Evolutionary conservation across 1,140 invertebrate genomes (phyloP).

Genomic region (Lordiphosa clarofinis): DNA sequence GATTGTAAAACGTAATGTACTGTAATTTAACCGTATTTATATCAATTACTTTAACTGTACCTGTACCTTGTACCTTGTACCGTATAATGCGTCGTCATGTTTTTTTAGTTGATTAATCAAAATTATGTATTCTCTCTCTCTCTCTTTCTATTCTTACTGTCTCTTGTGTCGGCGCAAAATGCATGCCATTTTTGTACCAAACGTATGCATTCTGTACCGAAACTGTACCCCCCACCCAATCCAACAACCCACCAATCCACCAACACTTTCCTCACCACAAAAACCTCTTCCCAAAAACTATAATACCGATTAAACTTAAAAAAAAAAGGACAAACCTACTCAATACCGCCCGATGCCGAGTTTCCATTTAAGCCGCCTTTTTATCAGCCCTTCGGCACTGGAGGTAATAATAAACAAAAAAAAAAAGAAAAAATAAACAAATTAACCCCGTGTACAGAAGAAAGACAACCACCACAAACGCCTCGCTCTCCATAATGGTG

Average conservation of each 20-base stretch:
- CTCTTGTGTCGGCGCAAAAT: slow-evolving; percentile 60
- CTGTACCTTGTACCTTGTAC: slow-evolving; percentile 35
- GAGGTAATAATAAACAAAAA: slow-evolving; percentile 73
- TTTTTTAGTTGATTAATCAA: slow-evolving; percentile 54
- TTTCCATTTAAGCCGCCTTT: slow-evolving; percentile 81
- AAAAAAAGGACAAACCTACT: slow-evolving; percentile 84
- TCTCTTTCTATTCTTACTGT: slow-evolving; percentile 46
- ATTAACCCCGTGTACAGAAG: slow-evolving; percentile 17
- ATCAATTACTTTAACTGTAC: slow-evolving; percentile 30
- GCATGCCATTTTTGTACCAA: slow-evolving; percentile 56
- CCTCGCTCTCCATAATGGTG: slow-evolving; percentile 46
- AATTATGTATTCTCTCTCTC: slow-evolving; percentile 71
- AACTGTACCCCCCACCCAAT: slow-evolving; percentile 18
- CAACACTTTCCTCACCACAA: slow-evolving; percentile 5
- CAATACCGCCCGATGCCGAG: slow-evolving; percentile 81
- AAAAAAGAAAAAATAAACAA: slow-evolving; percentile 36
- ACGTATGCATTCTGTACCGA: slow-evolving; percentile 66
- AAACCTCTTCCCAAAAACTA: slow-evolving; percentile 17
- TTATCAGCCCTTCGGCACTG: slow-evolving; percentile 81
- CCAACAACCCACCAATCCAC: too few species aligned
- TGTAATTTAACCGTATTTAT: slow-evolving; percentile 52
- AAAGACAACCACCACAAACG: slow-evolving; percentile 11
- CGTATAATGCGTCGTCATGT: slow-evolving; percentile 40
- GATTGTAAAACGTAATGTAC: slow-evolving; percentile 44
- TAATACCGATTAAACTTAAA: slow-evolving; percentile 25